Percentiles rank a stretch among this genome's conserved stretches.
Conservation (phyloP, 2,797 vertebrate species). For the Ptychobarbus kaznakovi region DNA sequence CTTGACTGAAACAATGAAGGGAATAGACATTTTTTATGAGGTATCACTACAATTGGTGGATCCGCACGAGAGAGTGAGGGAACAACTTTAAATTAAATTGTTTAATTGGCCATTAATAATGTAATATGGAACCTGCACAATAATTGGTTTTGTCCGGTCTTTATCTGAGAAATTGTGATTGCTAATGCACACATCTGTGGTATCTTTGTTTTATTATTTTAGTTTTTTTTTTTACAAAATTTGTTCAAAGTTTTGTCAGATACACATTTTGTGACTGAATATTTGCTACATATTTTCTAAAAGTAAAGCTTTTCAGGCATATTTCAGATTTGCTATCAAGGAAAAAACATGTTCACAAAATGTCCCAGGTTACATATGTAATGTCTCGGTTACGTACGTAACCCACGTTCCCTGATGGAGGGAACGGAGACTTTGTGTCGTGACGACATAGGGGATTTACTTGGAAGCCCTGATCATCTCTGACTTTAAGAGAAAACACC, state of each 20-base stretch:
- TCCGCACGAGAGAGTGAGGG: neutral
- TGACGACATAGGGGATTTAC: too few species aligned
- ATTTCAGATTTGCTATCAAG: neutral
- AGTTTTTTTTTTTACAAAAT: neutral
- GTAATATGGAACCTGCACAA: neutral
- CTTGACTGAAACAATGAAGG: constrained; percentile 11
- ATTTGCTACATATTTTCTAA: neutral
- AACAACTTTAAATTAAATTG: neutral
- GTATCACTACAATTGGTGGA: neutral
- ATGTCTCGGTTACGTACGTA: too few species aligned
- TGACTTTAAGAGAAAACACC: too few species aligned
- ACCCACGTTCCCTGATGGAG: too few species aligned
- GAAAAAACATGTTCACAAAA: neutral
- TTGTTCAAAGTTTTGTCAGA: neutral
- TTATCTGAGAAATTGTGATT: neutral
- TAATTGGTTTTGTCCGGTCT: neutral
- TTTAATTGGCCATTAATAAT: neutral
- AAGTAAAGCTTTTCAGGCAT: neutral
- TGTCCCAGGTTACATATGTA: too few species aligned
- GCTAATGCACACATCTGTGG: neutral
- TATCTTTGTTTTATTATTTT: neutral
- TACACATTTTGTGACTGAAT: neutral
- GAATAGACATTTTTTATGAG: neutral
- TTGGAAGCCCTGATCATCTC: too few species aligned
- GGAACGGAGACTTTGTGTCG: too few species aligned